These are phyloP conservation scores for Hapalemur alaotrensis DNA, from an alignment of 2,797 vertebrate genomes.

Conservation along the genomic window DNA sequence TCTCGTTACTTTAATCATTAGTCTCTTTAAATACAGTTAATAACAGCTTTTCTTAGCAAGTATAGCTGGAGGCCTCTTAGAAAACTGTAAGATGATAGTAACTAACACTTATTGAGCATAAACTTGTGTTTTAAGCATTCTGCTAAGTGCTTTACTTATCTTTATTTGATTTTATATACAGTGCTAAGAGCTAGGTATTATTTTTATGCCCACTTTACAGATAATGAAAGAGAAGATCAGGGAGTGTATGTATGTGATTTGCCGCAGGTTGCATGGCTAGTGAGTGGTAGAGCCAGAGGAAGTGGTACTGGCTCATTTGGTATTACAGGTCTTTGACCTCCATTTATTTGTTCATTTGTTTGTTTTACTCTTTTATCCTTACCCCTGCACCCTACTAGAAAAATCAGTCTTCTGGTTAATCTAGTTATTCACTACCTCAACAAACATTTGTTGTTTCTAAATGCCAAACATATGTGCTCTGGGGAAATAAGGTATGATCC, in stretches of 20 bases:
- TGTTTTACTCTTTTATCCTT: background rate
- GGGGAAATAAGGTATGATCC: background rate
- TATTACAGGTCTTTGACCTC: background rate
- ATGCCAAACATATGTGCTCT: background rate
- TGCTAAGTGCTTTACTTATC: background rate
- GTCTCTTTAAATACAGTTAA: background rate
- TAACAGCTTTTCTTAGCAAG: background rate
- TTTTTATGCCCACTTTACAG: background rate
- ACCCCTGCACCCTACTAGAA: background rate
- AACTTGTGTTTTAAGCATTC: background rate
- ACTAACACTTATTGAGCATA: background rate
- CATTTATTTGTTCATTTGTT: background rate
- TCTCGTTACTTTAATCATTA: background rate
- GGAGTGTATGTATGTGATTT: background rate
- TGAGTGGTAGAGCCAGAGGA: background rate
- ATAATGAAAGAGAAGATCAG: background rate
- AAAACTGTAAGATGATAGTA: background rate
- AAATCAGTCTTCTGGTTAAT: background rate
- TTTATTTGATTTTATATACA: constrained; percentile 3
- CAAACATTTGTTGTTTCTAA: background rate
- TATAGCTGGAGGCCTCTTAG: background rate
- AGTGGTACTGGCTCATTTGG: background rate
- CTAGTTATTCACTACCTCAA: background rate
- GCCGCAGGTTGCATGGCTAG: background rate
- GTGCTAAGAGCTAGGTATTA: background rate